Evolutionary conservation across 2,113 vertebrate species (phyloP), one percentile per base, ranked within the genome.

Genomic region (Cervus canadensis): DNA sequence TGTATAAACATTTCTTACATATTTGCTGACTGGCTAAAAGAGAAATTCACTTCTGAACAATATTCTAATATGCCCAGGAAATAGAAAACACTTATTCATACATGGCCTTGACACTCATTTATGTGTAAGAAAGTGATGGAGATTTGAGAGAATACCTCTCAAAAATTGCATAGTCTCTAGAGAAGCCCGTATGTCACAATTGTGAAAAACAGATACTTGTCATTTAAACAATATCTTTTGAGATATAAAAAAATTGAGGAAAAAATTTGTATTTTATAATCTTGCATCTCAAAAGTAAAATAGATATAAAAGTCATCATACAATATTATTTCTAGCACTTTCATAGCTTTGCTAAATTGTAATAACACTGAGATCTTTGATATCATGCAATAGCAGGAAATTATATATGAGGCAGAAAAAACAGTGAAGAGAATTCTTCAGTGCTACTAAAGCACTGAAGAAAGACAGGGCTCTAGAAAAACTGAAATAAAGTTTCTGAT

Each of bases 41-140:
- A 28, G 67, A 93, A 93, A 88, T 95, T 93, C n/a, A 43, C 81
- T 97, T 94, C 82, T 59, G 50, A 95, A 60, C 6, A 78, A 26
- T 81, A 30, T 36, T 78, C 33, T 82, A 48, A 96, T 87, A 52
- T 87, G 59, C 14, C 16, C 21, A 83, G 17, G 74, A 97, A 95
- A 89, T 84, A 21, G 17, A 83, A 89, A 95, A 83, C 28, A 74
- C 10, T 95, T 76, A 74, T 36, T 56, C 28, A 11, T 50, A 33
- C 1, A 1, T 5, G 76, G 54, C 33, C 93, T 43, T 7, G 33
- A 52, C n/a, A 87, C 33, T 92, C 48, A 54, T 82, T 84, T 81
- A 52, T 43, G 9, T 76, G 40, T 56, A 48, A 86, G 26, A 40
- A 94, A 62, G 67, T 82, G 62, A 12, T 0, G n/a, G 81, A 89